Percentiles rank a stretch among this genome's conserved stretches.
Evolutionary conservation across 2,888 invertebrate genomes (phyloP).

Genomic region (Seladonia tumulorum): DNA sequence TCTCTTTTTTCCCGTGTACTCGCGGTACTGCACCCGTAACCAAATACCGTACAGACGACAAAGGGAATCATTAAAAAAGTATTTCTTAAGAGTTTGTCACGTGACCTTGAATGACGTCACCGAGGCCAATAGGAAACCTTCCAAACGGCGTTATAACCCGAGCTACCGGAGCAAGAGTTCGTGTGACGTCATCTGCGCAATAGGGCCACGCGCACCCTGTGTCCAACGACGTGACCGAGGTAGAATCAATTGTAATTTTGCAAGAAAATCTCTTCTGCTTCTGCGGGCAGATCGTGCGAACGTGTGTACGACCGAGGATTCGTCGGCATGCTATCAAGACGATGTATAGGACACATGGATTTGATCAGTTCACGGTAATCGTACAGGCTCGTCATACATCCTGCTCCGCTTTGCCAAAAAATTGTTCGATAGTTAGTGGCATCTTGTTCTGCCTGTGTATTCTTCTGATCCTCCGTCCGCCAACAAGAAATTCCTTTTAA

Average conservation of each 20-base stretch:
- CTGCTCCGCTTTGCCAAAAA: too few relatives aligned
- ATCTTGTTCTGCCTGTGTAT: not conserved
- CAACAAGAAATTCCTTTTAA: not conserved
- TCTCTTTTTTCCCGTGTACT: not conserved
- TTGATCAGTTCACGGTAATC: too few relatives aligned
- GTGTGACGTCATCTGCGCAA: conserved; percentile 71
- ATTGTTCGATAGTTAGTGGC: too few relatives aligned
- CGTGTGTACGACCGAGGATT: not conserved
- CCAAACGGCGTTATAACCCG: conserved; percentile 67
- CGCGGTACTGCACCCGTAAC: conserved; percentile 14
- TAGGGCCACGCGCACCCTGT: conserved; percentile 58
- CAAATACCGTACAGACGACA: conserved; percentile 25
- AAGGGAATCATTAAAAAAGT: conserved; percentile 41
- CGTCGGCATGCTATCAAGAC: not conserved
- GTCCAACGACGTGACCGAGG: conserved; percentile 57
- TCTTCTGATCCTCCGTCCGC: not conserved
- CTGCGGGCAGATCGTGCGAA: not conserved
- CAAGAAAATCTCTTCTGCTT: conserved; percentile 22
- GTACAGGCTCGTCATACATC: too few relatives aligned
- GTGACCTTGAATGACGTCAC: conserved; percentile 73
- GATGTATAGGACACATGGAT: too few relatives aligned
- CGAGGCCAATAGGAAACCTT: conserved; percentile 70
- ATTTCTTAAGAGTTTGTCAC: conserved; percentile 55
- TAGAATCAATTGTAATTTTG: conserved; percentile 60
- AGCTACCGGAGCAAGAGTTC: conserved; percentile 66